phyloP scores from a whole-genome alignment of 1,140 invertebrate genomes.

The Apis florea region DNA sequence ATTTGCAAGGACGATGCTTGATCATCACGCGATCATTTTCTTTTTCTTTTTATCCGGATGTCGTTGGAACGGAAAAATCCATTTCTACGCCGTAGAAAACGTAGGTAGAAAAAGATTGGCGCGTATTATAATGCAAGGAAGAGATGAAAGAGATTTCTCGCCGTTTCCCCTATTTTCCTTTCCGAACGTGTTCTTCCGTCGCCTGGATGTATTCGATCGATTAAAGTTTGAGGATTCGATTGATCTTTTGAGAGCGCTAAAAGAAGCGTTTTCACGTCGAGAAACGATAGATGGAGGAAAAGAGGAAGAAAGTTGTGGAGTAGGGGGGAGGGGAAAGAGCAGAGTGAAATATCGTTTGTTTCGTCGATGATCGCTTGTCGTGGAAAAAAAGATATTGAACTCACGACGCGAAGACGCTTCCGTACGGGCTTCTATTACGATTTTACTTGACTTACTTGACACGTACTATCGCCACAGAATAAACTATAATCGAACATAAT shows the following conservation, averaged over 20 bases:
- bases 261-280: conserved; percentile 4
- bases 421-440: neutral
- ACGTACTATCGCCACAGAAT: conserved; percentile 24
- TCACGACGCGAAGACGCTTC: neutral
- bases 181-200: neutral
- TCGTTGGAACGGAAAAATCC: neutral
- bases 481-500: conserved; percentile 25
- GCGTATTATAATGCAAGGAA: neutral
- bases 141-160: too few relatives aligned
- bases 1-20: neutral
- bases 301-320: too few relatives aligned
- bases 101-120: neutral
- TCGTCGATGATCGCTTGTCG: neutral
- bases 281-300: neutral
- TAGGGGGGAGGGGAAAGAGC: too few relatives aligned
- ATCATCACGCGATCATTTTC: too few relatives aligned
- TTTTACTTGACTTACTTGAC: conserved; percentile 1
- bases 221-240: conserved; percentile 4
- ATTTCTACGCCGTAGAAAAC: neutral
- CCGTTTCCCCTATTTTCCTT: neutral
- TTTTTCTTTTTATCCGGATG: too few relatives aligned
- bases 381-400: neutral
- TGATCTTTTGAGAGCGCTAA: neutral
- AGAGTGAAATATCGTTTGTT: neutral
- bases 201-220: neutral